These are phyloP conservation scores for Antitype chi DNA, from an alignment of 2,888 invertebrate species.

Conservation along the genomic window DNA sequence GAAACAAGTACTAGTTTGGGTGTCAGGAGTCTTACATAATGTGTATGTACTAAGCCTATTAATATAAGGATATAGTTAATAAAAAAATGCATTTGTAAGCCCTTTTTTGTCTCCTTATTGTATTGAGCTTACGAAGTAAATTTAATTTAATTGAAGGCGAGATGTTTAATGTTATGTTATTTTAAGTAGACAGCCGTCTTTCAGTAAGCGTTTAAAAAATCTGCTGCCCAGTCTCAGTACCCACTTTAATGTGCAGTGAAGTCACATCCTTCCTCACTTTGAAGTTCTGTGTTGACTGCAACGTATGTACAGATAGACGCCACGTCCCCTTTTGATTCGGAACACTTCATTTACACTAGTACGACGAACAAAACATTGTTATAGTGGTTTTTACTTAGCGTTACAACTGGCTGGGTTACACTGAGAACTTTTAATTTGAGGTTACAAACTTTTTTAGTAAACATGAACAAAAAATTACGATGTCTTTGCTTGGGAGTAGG, in stretches of 20 bases:
- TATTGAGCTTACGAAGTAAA: no score
- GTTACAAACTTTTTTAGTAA: background rate
- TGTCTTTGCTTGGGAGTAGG: no score
- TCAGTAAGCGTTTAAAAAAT: background rate
- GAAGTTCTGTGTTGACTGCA: background rate
- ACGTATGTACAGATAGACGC: slow-evolving; percentile 30
- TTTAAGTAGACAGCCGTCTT: background rate
- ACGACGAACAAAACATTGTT: slow-evolving; percentile 62
- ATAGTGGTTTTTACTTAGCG: slow-evolving; percentile 59
- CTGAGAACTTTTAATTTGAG: background rate
- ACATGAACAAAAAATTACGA: no score
- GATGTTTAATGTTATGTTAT: background rate
- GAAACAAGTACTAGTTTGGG: no score
- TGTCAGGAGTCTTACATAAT: no score
- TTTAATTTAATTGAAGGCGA: no score
- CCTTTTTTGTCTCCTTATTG: no score
- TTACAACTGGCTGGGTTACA: slow-evolving; percentile 20
- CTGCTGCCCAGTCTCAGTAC: no score
- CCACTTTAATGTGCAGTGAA: background rate
- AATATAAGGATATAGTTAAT: no score
- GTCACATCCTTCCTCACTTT: background rate
- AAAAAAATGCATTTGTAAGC: no score
- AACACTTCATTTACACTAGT: slow-evolving; percentile 65
- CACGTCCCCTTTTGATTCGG: slow-evolving; percentile 60
- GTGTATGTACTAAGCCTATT: no score